Evolutionary conservation across 1,140 invertebrate species (phyloP), one percentile per base, ranked within the genome.

Genomic region (Melipona quadrifasciata): DNA sequence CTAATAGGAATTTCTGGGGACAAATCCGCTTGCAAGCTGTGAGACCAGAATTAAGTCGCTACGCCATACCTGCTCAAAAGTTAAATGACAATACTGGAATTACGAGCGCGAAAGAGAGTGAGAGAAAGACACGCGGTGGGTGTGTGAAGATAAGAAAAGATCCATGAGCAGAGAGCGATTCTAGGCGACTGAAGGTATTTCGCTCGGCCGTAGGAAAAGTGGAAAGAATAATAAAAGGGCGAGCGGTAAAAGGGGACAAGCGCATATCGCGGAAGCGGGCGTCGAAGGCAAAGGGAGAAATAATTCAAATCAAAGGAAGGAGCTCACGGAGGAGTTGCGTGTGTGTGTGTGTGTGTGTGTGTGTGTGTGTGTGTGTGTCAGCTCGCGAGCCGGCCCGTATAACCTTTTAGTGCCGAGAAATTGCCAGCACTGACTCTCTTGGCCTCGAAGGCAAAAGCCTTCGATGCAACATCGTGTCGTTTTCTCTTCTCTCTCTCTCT

Each of bases 301-400:
- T 87, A 83, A 86, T 86, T 87, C 68, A 87, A 87, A 87, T 87
- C 86, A 86, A 87, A 86, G 71, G n/a, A n/a, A n/a, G n/a, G n/a
- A n/a, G 55, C 61, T 51, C 71, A 51, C 47, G 61, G 75, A 31
- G 64, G 77, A 80, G 72, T 86, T 78, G 73, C 74, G 53, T 39
- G 47, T 85, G 84, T 73, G 74, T 73, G 74, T 82, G n/a, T 78
- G 73, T 70, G 53, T 39, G 47, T 85, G 84, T 78, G 73, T 70
- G 53, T 39, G 47, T 85, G 84, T 78, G 73, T 70, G 53, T 39
- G 47, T 85, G 84, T 73, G 74, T 73, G 74, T 82, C 73, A 74
- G 61, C 34, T 61, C 24, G 58, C 58, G n/a, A 61, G 58, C 58
- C 58, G 21, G 65, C 47, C 58, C 70, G 39, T 64, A 71, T 75